A percentile compares a stretch with the other conserved stretches of the same genome.
Evolutionary conservation across 35 echinoderm and acorn worm species (phyloP).

Genomic region (Hemicentrotus pulcherrimus): DNA sequence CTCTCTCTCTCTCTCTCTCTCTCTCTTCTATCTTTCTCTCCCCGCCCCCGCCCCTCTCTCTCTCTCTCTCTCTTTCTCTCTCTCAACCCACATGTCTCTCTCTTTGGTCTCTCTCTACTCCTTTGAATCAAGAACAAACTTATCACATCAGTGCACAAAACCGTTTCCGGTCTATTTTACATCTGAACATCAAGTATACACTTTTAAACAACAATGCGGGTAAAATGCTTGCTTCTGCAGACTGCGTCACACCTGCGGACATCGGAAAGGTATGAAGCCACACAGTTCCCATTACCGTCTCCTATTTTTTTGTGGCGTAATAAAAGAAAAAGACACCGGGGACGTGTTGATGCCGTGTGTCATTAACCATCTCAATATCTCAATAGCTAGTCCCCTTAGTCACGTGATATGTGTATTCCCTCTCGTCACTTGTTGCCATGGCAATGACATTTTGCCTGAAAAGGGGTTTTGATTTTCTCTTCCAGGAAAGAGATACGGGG

Average conservation of each 20-base stretch:
- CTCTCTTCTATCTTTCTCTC: too few relatives aligned
- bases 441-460: not conserved
- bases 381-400: not conserved
- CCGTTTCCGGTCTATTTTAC: too few relatives aligned
- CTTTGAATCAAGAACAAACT: too few relatives aligned
- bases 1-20: too few relatives aligned
- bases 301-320: not conserved
- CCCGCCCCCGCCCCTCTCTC: too few relatives aligned
- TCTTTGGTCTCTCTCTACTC: too few relatives aligned
- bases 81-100: too few relatives aligned
- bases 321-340: not conserved
- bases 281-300: not conserved
- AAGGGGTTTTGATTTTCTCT: not conserved
- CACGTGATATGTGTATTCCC: constrained; percentile 11
- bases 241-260: not conserved
- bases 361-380: not conserved
- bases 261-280: not conserved
- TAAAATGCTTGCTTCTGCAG: too few relatives aligned
- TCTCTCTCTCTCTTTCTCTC: too few relatives aligned
- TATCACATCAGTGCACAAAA: too few relatives aligned
- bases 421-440: not conserved
- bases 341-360: not conserved
- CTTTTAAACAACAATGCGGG: too few relatives aligned
- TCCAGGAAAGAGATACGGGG: not conserved
- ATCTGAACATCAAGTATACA: too few relatives aligned